Evolutionary conservation across 2,113 vertebrate species (phyloP), one percentile per base, ranked within the genome.

Genomic region (Rhea pennata): DNA sequence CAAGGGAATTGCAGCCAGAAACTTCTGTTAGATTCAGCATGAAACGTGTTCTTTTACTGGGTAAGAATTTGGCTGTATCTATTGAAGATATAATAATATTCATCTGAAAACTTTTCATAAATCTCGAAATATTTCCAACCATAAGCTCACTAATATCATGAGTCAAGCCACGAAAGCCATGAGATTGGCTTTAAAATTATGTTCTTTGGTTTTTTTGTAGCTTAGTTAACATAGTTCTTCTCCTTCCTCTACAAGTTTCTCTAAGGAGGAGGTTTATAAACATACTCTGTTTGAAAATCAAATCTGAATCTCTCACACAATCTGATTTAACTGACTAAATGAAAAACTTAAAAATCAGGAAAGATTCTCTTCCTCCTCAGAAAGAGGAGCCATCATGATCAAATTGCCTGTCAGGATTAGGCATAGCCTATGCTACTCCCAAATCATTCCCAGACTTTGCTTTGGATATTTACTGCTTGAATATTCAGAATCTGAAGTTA

Each of bases 21-120:
- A 50, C 36, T 97, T 95, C 89, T 91, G 78, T 73, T 87, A 76
- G 48, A 92, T 95, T 89, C 77, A 85, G 29, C 62, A 83, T 64
- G 62, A 95, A 89, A 36, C 15, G 19, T 88, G 53, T 75, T 90
- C 78, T 46, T 93, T 95, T 95, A 46, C 74, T 91, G 84, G 78
- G 59, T 73, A 95, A 90, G 75, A 36, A 91, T 91, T 95, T 95
- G 70, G 84, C 77, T 92, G 67, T 59, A 48, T 84, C 80, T 88
- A 94, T 88, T 83, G 85, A 94, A 93, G 78, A 88, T 74, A 90
- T 79, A 95, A 93, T 74, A 97, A 96, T 95, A 97, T 95, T 97
- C 95, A 95, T 50, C 50, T 48, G 64, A 54, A 94, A 93, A 92
- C 21, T 10, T 90, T 96, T 94, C 72, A 74, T 39, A 93, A 77